Conservation (phyloP, 2,113 vertebrate genomes). For the Mormyrus iriodes region DNA sequence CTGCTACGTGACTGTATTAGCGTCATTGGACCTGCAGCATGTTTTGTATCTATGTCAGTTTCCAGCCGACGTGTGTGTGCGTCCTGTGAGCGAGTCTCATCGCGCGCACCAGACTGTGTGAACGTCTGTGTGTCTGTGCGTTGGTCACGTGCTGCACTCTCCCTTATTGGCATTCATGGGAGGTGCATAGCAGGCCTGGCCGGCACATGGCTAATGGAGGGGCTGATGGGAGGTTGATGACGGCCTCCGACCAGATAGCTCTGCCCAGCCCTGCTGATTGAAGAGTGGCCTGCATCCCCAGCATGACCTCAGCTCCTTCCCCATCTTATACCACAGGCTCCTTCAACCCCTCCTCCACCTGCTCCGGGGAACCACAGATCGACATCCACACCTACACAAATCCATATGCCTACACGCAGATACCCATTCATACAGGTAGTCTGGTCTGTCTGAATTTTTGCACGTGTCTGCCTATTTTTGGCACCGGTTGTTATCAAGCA, state of each 20-base stretch:
- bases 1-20: background rate
- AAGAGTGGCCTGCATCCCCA: slow-evolving; percentile 1
- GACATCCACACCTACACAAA: background rate
- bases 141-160: slow-evolving; percentile 28
- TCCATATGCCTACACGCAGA: background rate
- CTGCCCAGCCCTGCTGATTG: background rate
- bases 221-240: slow-evolving; percentile 68
- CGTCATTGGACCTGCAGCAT: background rate
- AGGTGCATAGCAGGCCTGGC: slow-evolving; percentile 56
- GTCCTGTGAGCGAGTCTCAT: background rate
- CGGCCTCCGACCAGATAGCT: slow-evolving; percentile 40
- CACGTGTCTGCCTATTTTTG: background rate
- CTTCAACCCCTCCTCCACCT: background rate
- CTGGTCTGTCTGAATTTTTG: background rate
- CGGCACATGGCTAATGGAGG: slow-evolving; percentile 64
- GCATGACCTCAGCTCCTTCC: background rate
- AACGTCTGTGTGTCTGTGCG: background rate
- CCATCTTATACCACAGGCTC: background rate
- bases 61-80: background rate
- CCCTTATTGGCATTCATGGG: slow-evolving; percentile 64
- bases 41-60: background rate
- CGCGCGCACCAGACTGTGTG: background rate
- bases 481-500: background rate
- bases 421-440: background rate
- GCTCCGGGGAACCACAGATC: too few species aligned